phyloP scores from a whole-genome alignment of 2,113 vertebrate species.

The Pachycephala philippinensis region DNA sequence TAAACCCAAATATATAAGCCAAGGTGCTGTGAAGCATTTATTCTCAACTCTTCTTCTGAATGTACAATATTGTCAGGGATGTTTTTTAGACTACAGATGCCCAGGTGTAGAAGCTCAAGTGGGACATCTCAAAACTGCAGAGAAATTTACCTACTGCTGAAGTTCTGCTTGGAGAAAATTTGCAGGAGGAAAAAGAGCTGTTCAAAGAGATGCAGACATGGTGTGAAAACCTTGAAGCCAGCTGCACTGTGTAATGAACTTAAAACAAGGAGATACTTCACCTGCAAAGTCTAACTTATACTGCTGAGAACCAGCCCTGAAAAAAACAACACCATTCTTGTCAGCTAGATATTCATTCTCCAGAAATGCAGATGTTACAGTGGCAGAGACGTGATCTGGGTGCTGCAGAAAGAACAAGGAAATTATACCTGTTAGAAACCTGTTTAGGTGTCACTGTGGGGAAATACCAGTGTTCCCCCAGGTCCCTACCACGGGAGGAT shows the following conservation, averaged over 20 bases:
- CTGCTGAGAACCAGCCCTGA: slow-evolving; percentile 73
- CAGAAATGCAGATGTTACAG: slow-evolving; percentile 69
- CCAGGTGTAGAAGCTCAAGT: not conserved
- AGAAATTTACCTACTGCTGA: not conserved
- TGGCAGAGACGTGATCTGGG: slow-evolving; percentile 51
- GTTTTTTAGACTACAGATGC: not conserved
- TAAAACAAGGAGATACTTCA: slow-evolving; percentile 38
- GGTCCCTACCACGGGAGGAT: rapidly evolving
- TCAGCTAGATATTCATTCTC: slow-evolving; percentile 67
- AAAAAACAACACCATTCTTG: slow-evolving; percentile 18
- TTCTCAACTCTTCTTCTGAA: not conserved
- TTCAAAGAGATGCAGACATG: not conserved
- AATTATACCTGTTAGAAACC: not conserved
- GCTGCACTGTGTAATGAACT: not conserved
- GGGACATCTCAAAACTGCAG: not conserved
- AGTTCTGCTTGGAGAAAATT: not conserved
- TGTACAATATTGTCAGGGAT: not conserved
- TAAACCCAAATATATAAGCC: not conserved
- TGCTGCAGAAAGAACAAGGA: slow-evolving; percentile 61
- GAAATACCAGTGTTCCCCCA: not conserved
- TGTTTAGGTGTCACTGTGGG: not conserved
- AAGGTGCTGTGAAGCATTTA: not conserved
- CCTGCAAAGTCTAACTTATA: slow-evolving; percentile 77
- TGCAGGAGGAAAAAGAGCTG: not conserved
- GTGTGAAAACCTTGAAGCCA: not conserved